Percentiles rank a stretch among this genome's conserved stretches.
Evolutionary conservation across 2,888 invertebrate genomes (phyloP).

Genomic region (Eristalinus sepulchralis): DNA sequence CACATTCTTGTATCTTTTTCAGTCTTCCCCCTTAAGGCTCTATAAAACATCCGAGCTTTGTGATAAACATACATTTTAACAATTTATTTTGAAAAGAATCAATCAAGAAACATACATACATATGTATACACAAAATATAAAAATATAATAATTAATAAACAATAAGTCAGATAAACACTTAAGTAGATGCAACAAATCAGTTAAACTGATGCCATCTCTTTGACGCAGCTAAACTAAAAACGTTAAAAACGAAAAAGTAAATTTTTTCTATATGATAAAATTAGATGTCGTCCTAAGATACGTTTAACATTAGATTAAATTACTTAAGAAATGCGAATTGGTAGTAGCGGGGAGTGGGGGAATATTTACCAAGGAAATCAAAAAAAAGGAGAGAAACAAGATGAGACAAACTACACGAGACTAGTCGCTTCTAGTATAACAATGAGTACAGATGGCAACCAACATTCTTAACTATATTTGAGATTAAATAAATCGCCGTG

Average conservation of each 20-base stretch:
- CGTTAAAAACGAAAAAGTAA: not conserved
- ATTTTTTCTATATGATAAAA: slow-evolving; percentile 11
- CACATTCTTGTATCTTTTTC: no score
- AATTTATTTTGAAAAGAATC: slow-evolving; percentile 2
- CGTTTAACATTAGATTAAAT: slow-evolving; percentile 2
- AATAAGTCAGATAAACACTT: slow-evolving; percentile 9
- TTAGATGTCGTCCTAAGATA: slow-evolving; percentile 8
- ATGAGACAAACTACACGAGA: not conserved
- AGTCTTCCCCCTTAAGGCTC: no score
- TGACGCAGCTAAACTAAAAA: not conserved
- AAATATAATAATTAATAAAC: slow-evolving; percentile 12
- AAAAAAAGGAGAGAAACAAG: not conserved
- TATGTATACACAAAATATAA: not conserved
- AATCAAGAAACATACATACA: not conserved
- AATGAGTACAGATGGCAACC: slow-evolving; percentile 80
- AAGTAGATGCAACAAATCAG: slow-evolving; percentile 8
- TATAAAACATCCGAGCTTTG: no score
- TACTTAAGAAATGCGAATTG: not conserved
- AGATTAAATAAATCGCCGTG: slow-evolving; percentile 78
- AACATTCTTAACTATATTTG: slow-evolving; percentile 78
- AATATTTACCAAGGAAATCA: not conserved
- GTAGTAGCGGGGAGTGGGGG: not conserved
- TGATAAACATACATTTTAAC: slow-evolving; percentile 14
- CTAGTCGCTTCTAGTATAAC: slow-evolving; percentile 75
- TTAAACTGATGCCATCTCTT: not conserved